Base-by-base conservation (phyloP, 2,113 vertebrate species). In the Beaufortia kweichowensis region DNA sequence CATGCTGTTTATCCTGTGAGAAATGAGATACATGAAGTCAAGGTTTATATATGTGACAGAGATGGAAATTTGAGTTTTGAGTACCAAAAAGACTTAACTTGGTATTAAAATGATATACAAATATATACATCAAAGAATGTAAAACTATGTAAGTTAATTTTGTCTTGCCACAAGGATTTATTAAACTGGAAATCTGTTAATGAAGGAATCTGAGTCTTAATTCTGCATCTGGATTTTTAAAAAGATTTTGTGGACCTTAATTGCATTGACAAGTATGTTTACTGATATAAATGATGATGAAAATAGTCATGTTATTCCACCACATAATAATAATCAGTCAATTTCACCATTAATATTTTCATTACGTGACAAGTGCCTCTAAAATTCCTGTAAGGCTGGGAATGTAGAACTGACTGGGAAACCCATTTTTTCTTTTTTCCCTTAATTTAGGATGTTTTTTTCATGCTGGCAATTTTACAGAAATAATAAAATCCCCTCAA, bases 1-100 rank as follows among this genome's bases (percentile, higher is more conserved):
- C 92, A 92, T 92, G 75, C 43, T 81, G 50, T 55, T 31, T 26
- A 74, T 61, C 71, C 71, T 83, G 62, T 78, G 69, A 79, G 74
- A 76, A 81, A 21, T 26, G 6, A 59, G 28, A 77, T n/a, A 77
- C 33, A 43, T 28, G 12, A 14, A 12, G 15, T 55, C 43, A 68
- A 50, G 43, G 53, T 33, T 50, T 33, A 48, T 10, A 39, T 2
- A 2, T 39, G 35, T 39, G 11, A 39, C 2, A 10, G 35, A 39
- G 35, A 39, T 39, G 11, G 35, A 39, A n/a, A 39, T 11, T 11
- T 39, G 35, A 39, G 35, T 39, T n/a, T n/a, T n/a, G n/a, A n/a
- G n/a, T n/a, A n/a, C n/a, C n/a, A n/a, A n/a, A n/a, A n/a, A n/a
- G n/a, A n/a, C n/a, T n/a, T n/a, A n/a, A n/a, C n/a, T n/a, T n/a